Conservation (phyloP, 2,797 vertebrate genomes). For the Takifugu ocellatus region DNA sequence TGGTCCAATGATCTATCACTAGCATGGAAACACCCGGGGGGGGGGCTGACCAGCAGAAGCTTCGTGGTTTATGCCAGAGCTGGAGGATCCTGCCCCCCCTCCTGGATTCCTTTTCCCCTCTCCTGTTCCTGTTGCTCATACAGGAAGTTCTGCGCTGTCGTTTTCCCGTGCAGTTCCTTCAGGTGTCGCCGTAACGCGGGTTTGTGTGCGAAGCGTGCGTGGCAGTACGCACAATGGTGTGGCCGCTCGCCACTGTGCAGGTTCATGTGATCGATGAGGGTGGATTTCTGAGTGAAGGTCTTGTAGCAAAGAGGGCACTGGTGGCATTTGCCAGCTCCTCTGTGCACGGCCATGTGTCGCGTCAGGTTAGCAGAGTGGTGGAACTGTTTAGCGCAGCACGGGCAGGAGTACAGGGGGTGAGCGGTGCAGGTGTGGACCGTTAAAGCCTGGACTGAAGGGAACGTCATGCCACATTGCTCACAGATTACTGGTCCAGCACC, state of each 20-base stretch:
- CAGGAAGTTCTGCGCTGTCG: constrained; percentile 88
- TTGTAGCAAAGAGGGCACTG: constrained; percentile 90
- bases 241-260: constrained; percentile 92
- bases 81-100: constrained; percentile 56
- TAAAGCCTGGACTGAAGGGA: constrained; percentile 86
- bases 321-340: constrained; percentile 83
- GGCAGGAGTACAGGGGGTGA: constrained; percentile 89
- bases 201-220: constrained; percentile 93
- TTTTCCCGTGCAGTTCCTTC: constrained; percentile 94
- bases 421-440: constrained; percentile 85
- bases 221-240: constrained; percentile 89
- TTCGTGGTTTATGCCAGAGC: constrained; percentile 28
- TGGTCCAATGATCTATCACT: too few species aligned
- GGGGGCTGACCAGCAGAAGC: too few species aligned
- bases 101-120: constrained; percentile 47
- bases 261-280: constrained; percentile 95
- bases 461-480: constrained; percentile 86
- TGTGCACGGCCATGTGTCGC: constrained; percentile 91
- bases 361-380: constrained; percentile 91
- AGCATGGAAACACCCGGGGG: too few species aligned
- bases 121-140: constrained; percentile 84
- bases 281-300: constrained; percentile 94
- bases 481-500: constrained; percentile 78
- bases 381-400: constrained; percentile 92
- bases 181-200: constrained; percentile 90